Evolutionary conservation across 1,140 invertebrate genomes (phyloP).

Genomic region (Papilio xuthus): DNA sequence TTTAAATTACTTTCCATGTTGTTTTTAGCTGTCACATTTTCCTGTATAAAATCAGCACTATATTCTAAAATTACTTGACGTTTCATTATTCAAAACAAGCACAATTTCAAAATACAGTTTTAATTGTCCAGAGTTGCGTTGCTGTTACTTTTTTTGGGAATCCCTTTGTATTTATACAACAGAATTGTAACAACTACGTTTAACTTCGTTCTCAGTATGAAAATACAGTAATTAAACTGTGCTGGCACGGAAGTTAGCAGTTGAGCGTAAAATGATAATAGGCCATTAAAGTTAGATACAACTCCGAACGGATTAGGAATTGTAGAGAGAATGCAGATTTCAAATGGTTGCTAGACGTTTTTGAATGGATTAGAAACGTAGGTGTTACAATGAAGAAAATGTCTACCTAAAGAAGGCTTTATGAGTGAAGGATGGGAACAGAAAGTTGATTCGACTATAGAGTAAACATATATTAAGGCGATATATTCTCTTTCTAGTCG

Average conservation of each 20-base stretch:
- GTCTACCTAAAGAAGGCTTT: not conserved
- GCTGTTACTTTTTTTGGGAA: constrained; percentile 33
- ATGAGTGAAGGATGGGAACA: no score
- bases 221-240: constrained; percentile 36
- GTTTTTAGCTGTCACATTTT: no score
- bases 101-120: constrained; percentile 10
- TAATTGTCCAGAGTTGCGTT: constrained; percentile 35
- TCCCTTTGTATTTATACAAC: constrained; percentile 15
- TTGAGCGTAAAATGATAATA: constrained; percentile 34
- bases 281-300: constrained; percentile 35
- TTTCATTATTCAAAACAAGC: no score
- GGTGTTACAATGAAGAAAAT: not conserved
- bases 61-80: no score
- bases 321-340: constrained; percentile 17
- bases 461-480: no score
- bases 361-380: not conserved
- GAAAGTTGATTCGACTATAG: no score
- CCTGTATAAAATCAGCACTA: no score
- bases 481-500: no score
- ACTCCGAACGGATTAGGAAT: constrained; percentile 19
- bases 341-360: constrained; percentile 9
- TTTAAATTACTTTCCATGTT: no score
- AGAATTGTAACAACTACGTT: constrained; percentile 24
- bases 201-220: constrained; percentile 29
- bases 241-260: constrained; percentile 31